Evolutionary conservation across 2,113 vertebrate species (phyloP).

Genomic region (Cromileptes altivelis): DNA sequence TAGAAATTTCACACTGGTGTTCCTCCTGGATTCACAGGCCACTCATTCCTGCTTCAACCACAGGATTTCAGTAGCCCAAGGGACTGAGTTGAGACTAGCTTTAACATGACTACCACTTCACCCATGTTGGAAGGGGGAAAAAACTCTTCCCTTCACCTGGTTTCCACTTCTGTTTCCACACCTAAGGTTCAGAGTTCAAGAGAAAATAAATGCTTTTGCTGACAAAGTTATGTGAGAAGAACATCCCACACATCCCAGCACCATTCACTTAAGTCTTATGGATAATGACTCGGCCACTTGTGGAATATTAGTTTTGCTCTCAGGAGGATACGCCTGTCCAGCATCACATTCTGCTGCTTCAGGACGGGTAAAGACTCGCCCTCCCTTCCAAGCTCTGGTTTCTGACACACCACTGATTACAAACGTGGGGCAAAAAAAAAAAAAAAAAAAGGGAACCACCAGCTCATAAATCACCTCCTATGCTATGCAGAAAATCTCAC

Average conservation of each 20-base stretch:
- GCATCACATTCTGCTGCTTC: conserved; percentile 47
- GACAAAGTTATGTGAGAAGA: conserved; percentile 66
- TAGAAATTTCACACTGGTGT: conserved; percentile 55
- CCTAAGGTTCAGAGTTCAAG: conserved; percentile 63
- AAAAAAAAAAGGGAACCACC: neutral
- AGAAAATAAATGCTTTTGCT: conserved; percentile 67
- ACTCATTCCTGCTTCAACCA: conserved; percentile 52
- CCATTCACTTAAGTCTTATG: conserved; percentile 28
- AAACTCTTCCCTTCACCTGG: conserved; percentile 61
- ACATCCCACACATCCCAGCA: conserved; percentile 49
- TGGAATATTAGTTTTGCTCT: conserved; percentile 40
- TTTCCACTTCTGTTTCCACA: conserved; percentile 69
- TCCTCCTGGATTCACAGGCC: conserved; percentile 40
- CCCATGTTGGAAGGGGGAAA: neutral
- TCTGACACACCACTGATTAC: conserved; percentile 33
- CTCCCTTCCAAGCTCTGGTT: conserved; percentile 51
- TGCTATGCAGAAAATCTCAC: conserved; percentile 40
- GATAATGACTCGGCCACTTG: conserved; percentile 46
- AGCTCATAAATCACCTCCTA: conserved; percentile 53
- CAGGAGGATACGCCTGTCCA: conserved; percentile 39
- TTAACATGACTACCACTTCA: conserved; percentile 57
- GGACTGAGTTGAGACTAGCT: conserved; percentile 43
- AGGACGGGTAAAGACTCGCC: conserved; percentile 46
- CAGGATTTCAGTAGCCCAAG: conserved; percentile 58
- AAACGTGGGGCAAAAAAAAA: conserved; percentile 1